phyloP scores from a whole-genome alignment of 1,140 invertebrate genomes.

The Daktulosphaira vitifoliae region DNA sequence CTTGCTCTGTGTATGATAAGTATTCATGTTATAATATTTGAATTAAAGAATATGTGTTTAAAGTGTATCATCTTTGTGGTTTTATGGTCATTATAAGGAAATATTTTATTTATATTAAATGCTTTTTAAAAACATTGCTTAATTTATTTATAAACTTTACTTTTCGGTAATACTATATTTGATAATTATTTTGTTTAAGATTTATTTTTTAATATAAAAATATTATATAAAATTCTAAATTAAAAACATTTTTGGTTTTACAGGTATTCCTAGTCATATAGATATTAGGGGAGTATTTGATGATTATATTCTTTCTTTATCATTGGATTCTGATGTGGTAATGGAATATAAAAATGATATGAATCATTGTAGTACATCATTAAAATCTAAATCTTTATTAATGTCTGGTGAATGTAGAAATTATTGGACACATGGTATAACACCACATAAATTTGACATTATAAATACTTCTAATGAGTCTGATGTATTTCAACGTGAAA shows the following conservation, averaged over 20 bases:
- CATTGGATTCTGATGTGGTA: slow-evolving; percentile 70
- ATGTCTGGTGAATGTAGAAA: slow-evolving; percentile 76
- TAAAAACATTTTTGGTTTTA: slow-evolving; percentile 38
- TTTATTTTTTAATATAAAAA: too few relatives aligned
- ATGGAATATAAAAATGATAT: slow-evolving; percentile 77
- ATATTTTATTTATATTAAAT: too few relatives aligned
- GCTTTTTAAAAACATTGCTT: too few relatives aligned
- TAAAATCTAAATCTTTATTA: slow-evolving; percentile 69
- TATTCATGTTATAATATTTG: too few relatives aligned
- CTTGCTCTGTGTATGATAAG: too few relatives aligned
- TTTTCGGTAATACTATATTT: too few relatives aligned
- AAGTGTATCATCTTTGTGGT: too few relatives aligned
- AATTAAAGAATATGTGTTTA: too few relatives aligned
- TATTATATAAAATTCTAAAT: too few relatives aligned
- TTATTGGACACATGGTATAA: slow-evolving; percentile 79
- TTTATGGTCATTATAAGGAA: too few relatives aligned
- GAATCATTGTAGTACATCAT: slow-evolving; percentile 51
- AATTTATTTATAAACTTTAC: too few relatives aligned
- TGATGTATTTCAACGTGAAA: slow-evolving; percentile 51
- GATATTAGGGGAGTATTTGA: slow-evolving; percentile 92
- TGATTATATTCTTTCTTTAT: slow-evolving; percentile 78
- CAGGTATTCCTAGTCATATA: slow-evolving; percentile 89
- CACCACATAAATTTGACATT: slow-evolving; percentile 73
- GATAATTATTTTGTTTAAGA: too few relatives aligned
- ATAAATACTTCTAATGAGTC: slow-evolving; percentile 47